Percentiles rank a stretch among this genome's conserved stretches.
Evolutionary conservation across 2,797 vertebrate genomes (phyloP).

Genomic region (Tangara arthus): DNA sequence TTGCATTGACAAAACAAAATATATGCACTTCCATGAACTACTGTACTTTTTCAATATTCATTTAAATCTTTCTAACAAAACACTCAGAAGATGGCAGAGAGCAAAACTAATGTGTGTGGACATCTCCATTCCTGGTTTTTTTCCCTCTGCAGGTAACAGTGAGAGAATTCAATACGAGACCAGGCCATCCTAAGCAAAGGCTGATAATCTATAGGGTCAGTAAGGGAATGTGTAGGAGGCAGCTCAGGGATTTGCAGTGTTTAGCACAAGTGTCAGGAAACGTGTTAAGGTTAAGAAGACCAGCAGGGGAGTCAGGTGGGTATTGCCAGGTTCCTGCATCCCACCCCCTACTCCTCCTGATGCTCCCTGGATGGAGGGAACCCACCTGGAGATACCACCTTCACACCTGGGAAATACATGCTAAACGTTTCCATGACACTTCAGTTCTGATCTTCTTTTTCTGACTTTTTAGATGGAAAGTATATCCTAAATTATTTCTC

Average conservation of each 20-base stretch:
- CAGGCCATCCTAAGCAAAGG: neutral
- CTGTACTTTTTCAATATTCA: neutral
- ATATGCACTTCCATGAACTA: neutral
- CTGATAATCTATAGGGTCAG: neutral
- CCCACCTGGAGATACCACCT: neutral
- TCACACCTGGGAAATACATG: neutral
- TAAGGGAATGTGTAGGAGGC: neutral
- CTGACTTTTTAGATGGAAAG: neutral
- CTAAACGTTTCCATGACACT: accelerated
- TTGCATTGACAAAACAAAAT: neutral
- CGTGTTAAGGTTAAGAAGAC: neutral
- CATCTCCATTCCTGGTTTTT: neutral
- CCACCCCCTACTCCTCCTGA: accelerated
- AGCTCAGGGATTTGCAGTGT: conserved; percentile 1
- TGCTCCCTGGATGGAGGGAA: neutral
- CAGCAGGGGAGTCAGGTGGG: neutral
- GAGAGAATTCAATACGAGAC: neutral
- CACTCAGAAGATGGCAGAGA: neutral
- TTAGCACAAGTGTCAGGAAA: neutral
- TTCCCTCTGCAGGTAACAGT: neutral
- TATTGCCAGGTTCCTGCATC: neutral
- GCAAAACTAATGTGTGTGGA: neutral
- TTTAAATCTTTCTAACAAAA: neutral
- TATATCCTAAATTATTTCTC: neutral
- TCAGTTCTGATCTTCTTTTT: neutral